These are phyloP conservation scores for Volucella inanis DNA, from an alignment of 2,888 invertebrate species.

Conservation along the genomic window DNA sequence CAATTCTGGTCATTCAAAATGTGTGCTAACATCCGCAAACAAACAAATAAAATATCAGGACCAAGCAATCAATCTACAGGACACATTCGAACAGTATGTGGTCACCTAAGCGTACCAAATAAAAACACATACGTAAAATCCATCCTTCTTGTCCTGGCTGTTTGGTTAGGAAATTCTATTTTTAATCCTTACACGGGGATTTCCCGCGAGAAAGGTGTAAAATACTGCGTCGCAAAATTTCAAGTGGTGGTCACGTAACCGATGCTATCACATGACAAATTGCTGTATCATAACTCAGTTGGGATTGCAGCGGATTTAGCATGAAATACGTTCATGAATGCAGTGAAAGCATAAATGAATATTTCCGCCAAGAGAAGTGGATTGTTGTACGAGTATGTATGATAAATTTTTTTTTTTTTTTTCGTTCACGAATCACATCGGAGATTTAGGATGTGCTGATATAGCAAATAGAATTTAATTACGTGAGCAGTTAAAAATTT, in stretches of 20 bases:
- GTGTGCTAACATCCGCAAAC: neutral
- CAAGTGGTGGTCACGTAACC: slow-evolving; percentile 15
- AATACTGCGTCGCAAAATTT: slow-evolving; percentile 22
- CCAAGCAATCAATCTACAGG: slow-evolving; percentile 16
- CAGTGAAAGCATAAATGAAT: neutral
- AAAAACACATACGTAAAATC: slow-evolving; percentile 2
- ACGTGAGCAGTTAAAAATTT: too few relatives aligned
- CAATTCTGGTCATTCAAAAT: too few relatives aligned
- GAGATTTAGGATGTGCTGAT: too few relatives aligned
- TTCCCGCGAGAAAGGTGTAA: slow-evolving; percentile 19
- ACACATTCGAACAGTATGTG: neutral
- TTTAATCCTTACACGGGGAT: slow-evolving; percentile 38
- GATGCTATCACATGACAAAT: slow-evolving; percentile 46
- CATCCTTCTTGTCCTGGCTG: slow-evolving; percentile 36
- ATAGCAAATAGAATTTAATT: too few relatives aligned
- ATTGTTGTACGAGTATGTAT: too few relatives aligned
- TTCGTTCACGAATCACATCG: too few relatives aligned
- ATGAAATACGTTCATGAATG: slow-evolving; percentile 30
- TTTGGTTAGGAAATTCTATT: slow-evolving; percentile 26
- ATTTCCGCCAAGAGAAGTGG: too few relatives aligned
- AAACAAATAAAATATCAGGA: slow-evolving; percentile 36
- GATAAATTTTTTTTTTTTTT: too few relatives aligned
- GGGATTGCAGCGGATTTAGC: slow-evolving; percentile 38
- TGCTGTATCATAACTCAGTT: slow-evolving; percentile 46
- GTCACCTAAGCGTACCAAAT: slow-evolving; percentile 7